These are phyloP conservation scores for Saccostrea cuccullata DNA, from an alignment of 1,140 invertebrate genomes.

Conservation along the genomic window DNA sequence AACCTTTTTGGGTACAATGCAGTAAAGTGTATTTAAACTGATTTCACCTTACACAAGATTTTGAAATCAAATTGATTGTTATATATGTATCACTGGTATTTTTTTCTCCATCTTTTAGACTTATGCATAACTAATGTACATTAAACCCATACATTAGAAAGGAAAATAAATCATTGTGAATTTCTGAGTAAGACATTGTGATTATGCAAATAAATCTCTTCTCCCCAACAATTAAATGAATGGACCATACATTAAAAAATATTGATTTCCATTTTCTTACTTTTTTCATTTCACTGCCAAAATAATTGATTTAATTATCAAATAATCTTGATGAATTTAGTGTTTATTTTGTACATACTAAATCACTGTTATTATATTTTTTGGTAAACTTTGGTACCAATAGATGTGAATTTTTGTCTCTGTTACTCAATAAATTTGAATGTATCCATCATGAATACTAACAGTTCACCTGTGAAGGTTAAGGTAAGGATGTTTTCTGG, in stretches of 20 bases:
- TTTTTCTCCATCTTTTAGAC: too few species aligned
- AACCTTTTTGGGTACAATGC: too few species aligned
- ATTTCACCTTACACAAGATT: too few species aligned
- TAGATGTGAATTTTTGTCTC: neutral
- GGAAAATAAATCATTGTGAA: too few species aligned
- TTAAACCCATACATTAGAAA: too few species aligned
- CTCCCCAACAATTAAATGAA: neutral
- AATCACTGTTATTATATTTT: neutral
- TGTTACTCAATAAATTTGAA: neutral
- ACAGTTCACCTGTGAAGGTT: neutral
- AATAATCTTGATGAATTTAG: neutral
- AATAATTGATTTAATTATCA: slow-evolving; percentile 17
- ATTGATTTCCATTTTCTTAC: slow-evolving; percentile 24
- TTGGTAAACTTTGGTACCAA: neutral
- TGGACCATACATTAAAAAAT: neutral
- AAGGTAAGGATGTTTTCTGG: neutral
- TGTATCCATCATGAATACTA: neutral
- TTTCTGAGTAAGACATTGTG: too few species aligned
- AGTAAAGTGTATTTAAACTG: too few species aligned
- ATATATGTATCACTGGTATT: too few species aligned
- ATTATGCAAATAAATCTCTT: too few species aligned
- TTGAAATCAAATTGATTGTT: too few species aligned
- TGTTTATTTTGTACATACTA: slow-evolving; percentile 17
- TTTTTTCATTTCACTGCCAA: neutral
- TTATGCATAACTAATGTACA: too few species aligned